Evolutionary conservation across 2,888 invertebrate species (phyloP), one percentile per base, ranked within the genome.

Genomic region (Agapostemon virescens): DNA sequence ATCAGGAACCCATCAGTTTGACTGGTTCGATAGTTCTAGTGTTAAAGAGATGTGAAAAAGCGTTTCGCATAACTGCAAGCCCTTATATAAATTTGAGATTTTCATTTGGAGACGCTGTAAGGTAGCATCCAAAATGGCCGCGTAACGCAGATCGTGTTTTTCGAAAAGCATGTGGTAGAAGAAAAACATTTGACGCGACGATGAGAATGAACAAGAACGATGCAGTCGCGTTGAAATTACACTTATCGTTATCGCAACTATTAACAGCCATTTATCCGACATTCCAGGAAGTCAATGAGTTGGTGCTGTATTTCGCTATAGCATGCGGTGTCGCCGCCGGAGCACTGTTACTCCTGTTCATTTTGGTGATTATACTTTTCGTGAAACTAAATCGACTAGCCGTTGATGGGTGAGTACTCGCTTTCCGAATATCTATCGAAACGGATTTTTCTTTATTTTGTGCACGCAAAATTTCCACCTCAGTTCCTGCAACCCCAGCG

Each of bases 281-380:
- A 71, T 86, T 90, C 33, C 84, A 92, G 92, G 88, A 82, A 70
- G 40, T 80, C 70, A 87, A 90, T 26, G 90, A 92, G 13, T 74
- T 91, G 66, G 75, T 83, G 66, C 75, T 90, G 63, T 90, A 90
- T 76, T 90, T 92, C 84, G 90, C 88, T 83, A 86, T 91, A 73
- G 88, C 88, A 40, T 90, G 89, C 69, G 91, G 90, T 13, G 74
- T 91, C 30, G 79, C 79, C 1, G 87, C 79, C 2, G 82, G 85
- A 11, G 82, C 82, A 40, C 81, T 92, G 38, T 49, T 91, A 20
- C 20, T 91, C 33, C 83, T 92, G 20, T 88, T 91, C 68, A 85
- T 89, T 73, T 85, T 92, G 75, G 85, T 91, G 61, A 77, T 74
- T 69, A 63, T 90, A 45, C 85, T 92, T 15, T 90, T 90, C 81